These are phyloP conservation scores for Phytoseiulus persimilis DNA, from an alignment of 2,888 invertebrate genomes.

Conservation along the genomic window DNA sequence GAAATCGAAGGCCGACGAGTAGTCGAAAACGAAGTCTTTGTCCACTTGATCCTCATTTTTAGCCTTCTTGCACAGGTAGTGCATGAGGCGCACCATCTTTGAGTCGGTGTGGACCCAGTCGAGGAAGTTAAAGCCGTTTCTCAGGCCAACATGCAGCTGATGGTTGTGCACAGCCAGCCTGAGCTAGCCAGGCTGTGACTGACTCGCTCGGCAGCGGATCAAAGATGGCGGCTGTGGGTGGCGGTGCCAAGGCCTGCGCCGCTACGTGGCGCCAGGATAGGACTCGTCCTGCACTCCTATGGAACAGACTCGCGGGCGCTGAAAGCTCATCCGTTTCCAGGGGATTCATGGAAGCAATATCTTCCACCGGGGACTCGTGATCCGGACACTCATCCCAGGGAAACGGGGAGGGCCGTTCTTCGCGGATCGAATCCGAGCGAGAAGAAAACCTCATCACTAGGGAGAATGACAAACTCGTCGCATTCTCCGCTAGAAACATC, in stretches of 20 bases:
- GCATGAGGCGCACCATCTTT: slow-evolving; percentile 25
- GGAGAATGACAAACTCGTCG: no score
- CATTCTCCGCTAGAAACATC: no score
- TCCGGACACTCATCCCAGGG: no score
- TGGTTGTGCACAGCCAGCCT: background rate
- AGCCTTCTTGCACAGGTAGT: slow-evolving; percentile 14
- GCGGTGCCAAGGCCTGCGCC: background rate
- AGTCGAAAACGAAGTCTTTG: slow-evolving; percentile 28
- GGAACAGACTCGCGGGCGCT: no score
- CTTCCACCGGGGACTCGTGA: no score
- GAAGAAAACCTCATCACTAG: no score
- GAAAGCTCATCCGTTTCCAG: no score
- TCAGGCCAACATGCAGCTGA: background rate
- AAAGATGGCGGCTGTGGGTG: background rate
- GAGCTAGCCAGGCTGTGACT: no score
- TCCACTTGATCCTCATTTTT: background rate
- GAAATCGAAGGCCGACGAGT: slow-evolving; percentile 24
- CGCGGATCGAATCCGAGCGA: no score
- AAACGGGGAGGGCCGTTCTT: no score
- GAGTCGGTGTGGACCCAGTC: background rate
- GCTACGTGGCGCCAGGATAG: background rate
- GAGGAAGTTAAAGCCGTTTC: background rate
- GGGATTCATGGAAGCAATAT: no score
- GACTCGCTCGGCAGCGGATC: background rate
- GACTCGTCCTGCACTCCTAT: background rate